A percentile compares a stretch with the other conserved stretches of the same genome.
These are phyloP conservation scores for Masnerella sp. DNA, from an alignment of 2,888 invertebrate species.

Conservation along the genomic window DNA sequence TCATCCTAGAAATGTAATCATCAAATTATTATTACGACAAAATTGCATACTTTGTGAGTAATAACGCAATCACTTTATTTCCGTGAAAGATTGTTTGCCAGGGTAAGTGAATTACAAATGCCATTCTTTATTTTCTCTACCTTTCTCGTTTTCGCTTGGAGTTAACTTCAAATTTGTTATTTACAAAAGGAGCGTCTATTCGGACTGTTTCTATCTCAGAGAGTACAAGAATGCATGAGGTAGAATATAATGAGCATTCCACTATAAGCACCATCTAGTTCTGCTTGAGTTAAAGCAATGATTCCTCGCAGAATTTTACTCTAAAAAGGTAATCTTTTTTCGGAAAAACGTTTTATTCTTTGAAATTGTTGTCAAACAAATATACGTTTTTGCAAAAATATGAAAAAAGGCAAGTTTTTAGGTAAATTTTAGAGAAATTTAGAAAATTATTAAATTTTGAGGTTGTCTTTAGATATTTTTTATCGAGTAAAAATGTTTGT, in stretches of 20 bases:
- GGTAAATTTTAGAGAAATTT: too few species aligned
- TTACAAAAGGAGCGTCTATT: constrained; percentile 14
- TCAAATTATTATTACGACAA: too few species aligned
- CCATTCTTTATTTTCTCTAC: background rate
- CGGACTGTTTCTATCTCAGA: constrained; percentile 16
- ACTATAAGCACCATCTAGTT: constrained; percentile 23
- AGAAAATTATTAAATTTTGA: too few species aligned
- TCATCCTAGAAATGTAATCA: too few species aligned
- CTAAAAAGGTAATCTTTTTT: constrained; percentile 2
- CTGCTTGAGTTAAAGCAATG: constrained; percentile 19
- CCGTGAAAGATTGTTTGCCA: constrained; percentile 9
- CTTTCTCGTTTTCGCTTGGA: background rate
- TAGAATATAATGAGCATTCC: constrained; percentile 28
- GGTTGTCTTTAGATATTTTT: too few species aligned
- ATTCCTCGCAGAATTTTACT: constrained; percentile 11
- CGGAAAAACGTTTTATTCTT: too few species aligned
- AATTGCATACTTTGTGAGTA: too few species aligned
- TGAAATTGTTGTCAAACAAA: background rate
- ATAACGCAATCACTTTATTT: too few species aligned
- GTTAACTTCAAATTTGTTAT: constrained; percentile 27
- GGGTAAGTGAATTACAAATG: constrained; percentile 11
- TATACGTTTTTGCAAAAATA: background rate
- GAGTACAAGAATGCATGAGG: constrained; percentile 18
- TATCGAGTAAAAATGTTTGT: too few species aligned
- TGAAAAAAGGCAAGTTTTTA: background rate